A percentile compares a stretch with the other conserved stretches of the same genome.
phyloP scores from a whole-genome alignment of 2,113 vertebrate species.

The Pedetes capensis region DNA sequence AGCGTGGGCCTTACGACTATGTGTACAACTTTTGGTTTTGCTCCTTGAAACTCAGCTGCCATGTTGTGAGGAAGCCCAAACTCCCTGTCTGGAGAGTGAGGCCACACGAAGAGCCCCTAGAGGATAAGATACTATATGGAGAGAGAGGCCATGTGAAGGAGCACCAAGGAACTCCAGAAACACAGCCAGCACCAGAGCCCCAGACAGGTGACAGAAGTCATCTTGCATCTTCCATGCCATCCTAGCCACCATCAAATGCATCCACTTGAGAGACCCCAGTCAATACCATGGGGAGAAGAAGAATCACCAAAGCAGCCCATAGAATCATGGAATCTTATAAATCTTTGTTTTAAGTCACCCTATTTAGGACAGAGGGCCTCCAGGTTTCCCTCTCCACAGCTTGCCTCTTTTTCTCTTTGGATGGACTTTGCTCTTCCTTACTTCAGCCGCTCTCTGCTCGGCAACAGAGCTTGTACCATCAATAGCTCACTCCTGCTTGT shows the following conservation, averaged over 20 bases:
- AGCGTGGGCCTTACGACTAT: neutral
- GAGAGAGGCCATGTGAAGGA: neutral
- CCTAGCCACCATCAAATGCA: neutral
- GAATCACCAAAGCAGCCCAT: neutral
- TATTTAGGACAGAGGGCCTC: too few relatives aligned
- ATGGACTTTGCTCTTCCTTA: neutral
- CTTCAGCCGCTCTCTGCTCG: neutral
- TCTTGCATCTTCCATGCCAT: neutral
- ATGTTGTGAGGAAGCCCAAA: too few relatives aligned
- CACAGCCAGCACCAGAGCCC: neutral
- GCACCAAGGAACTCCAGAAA: neutral
- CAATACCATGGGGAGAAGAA: neutral
- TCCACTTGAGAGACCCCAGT: neutral
- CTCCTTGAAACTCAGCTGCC: neutral
- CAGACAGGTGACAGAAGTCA: neutral
- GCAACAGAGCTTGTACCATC: neutral
- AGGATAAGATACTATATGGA: neutral
- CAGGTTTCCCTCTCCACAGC: neutral
- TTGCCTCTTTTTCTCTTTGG: neutral
- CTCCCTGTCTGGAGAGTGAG: neutral
- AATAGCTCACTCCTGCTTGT: neutral
- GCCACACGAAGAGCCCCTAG: neutral
- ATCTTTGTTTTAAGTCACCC: too few relatives aligned
- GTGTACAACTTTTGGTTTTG: neutral
- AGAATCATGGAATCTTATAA: neutral